A percentile compares a stretch with the other conserved stretches of the same genome.
phyloP scores from a whole-genome alignment of 1,140 invertebrate genomes.

The Pachypsylla venusta region DNA sequence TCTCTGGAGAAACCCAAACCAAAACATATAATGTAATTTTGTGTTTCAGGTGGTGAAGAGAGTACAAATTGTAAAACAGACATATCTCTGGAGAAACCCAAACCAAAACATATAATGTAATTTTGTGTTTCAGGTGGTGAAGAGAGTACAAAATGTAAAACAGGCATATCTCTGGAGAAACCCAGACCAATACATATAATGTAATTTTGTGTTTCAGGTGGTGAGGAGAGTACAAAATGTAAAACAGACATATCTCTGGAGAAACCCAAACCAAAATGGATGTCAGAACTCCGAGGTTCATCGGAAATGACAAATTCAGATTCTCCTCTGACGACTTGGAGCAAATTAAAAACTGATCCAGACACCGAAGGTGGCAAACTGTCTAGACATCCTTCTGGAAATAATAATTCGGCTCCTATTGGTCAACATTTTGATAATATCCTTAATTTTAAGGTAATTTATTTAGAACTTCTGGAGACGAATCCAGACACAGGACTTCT shows the following conservation, averaged over 20 bases:
- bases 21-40: too few relatives aligned
- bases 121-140: neutral
- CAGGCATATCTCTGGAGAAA: neutral
- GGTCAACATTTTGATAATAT: slow-evolving; percentile 32
- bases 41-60: too few relatives aligned
- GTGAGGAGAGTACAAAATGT: neutral
- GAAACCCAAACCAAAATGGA: neutral
- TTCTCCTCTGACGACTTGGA: slow-evolving; percentile 65
- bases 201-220: neutral
- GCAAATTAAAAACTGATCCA: slow-evolving; percentile 50
- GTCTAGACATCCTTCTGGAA: slow-evolving; percentile 54
- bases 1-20: too few relatives aligned
- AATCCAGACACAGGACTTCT: too few relatives aligned
- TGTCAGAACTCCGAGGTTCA: neutral
- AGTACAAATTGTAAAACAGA: too few relatives aligned
- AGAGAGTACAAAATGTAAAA: neutral
- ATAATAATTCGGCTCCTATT: slow-evolving; percentile 46
- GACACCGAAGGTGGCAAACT: slow-evolving; percentile 27
- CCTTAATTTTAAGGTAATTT: slow-evolving; percentile 25
- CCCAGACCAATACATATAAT: neutral
- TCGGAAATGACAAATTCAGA: slow-evolving; percentile 65
- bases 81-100: too few relatives aligned
- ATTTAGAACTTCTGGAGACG: too few relatives aligned
- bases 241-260: neutral
- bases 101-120: neutral